A percentile compares a stretch with the other conserved stretches of the same genome.
These are phyloP conservation scores for Phaetusa simplex DNA, from an alignment of 2,113 vertebrate species.

Conservation along the genomic window DNA sequence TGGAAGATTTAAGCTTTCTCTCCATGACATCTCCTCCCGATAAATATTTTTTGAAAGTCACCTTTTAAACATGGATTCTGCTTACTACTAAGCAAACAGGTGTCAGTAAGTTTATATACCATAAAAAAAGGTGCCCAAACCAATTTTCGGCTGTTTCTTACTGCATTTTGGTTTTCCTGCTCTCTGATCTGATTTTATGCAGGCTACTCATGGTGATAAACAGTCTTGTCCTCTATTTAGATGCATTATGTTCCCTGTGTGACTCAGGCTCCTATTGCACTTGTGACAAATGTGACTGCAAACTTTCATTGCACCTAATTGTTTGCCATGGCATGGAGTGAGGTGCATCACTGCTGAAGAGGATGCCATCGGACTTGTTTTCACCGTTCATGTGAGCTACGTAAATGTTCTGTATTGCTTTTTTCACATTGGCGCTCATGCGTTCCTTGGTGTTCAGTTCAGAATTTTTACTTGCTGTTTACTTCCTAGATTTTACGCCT, in stretches of 20 bases:
- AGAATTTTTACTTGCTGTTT: not conserved
- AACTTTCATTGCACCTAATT: not conserved
- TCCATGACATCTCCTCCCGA: not conserved
- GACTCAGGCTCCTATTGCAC: not conserved
- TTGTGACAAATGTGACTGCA: not conserved
- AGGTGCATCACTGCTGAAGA: not conserved
- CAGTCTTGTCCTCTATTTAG: slow-evolving; percentile 1
- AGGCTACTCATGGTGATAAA: not conserved
- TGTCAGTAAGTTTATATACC: not conserved
- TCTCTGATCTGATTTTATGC: slow-evolving; percentile 20
- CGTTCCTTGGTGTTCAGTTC: not conserved
- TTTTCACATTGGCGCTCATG: not conserved
- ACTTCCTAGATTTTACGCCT: not conserved
- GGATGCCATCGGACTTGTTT: not conserved
- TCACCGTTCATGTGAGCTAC: not conserved
- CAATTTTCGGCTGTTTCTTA: not conserved
- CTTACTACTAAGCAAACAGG: not conserved
- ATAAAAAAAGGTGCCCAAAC: not conserved
- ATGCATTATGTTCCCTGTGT: not conserved
- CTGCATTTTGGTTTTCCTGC: not conserved
- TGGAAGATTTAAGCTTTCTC: not conserved
- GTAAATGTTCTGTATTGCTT: not conserved
- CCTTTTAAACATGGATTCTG: slow-evolving; percentile 25
- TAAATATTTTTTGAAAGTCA: slow-evolving; percentile 41
- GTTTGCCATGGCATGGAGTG: not conserved